These are phyloP conservation scores for Atrina japonica DNA, from an alignment of 2,888 invertebrate species.

Conservation along the genomic window DNA sequence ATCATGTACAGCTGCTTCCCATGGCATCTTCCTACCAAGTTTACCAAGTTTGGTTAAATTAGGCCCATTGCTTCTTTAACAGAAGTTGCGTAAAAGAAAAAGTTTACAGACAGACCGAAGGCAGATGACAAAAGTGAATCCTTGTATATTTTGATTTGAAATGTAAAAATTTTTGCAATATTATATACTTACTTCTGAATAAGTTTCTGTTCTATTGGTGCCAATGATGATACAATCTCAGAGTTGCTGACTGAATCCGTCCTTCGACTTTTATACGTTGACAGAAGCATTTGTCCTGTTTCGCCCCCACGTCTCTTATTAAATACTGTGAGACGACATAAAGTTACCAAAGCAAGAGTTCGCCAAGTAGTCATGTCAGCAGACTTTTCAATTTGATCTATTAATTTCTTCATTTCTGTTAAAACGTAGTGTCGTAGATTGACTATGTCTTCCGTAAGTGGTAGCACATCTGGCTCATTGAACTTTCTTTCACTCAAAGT, in stretches of 20 bases:
- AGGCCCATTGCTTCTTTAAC: too few relatives aligned
- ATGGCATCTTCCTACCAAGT: too few relatives aligned
- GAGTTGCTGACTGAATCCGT: constrained; percentile 5
- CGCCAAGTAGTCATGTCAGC: background rate
- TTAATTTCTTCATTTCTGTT: constrained; percentile 4
- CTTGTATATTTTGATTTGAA: too few relatives aligned
- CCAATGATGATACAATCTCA: background rate
- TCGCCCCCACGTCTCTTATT: constrained; percentile 15
- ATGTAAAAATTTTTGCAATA: too few relatives aligned
- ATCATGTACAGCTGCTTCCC: too few relatives aligned
- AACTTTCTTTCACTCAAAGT: too few relatives aligned
- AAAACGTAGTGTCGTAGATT: constrained; percentile 9
- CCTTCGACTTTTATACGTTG: background rate
- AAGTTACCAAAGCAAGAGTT: background rate
- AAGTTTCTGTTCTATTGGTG: constrained; percentile 10
- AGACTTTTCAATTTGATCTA: background rate
- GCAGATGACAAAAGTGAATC: too few relatives aligned
- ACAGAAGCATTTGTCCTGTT: constrained; percentile 14
- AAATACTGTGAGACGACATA: constrained; percentile 9
- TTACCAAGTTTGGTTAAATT: too few relatives aligned
- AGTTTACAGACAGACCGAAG: too few relatives aligned
- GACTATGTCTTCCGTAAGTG: constrained; percentile 15
- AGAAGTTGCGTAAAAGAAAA: too few relatives aligned
- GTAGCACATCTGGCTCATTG: constrained; percentile 16
- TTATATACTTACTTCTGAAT: constrained; percentile 12